These are phyloP conservation scores for Mystacides longicornis DNA, from an alignment of 2,888 invertebrate species.

Conservation along the genomic window DNA sequence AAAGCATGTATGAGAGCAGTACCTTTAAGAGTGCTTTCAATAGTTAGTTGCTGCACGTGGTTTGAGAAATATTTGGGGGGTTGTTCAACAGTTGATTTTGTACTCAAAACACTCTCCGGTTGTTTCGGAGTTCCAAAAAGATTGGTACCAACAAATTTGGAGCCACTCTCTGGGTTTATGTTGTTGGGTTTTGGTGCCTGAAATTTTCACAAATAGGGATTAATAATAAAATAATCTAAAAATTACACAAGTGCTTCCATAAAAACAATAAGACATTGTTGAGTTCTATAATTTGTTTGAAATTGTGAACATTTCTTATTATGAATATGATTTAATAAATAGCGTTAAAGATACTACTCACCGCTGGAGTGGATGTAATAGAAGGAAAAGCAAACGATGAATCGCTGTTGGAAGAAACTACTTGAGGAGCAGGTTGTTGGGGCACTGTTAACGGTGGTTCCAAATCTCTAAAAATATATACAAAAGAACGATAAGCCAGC, in stretches of 20 bases:
- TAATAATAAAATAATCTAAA: too few species aligned
- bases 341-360: too few species aligned
- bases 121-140: conserved; percentile 16
- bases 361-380: conserved; percentile 23
- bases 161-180: background rate
- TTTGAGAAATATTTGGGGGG: background rate
- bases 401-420: conserved; percentile 3
- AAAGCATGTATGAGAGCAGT: too few species aligned
- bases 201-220: too few species aligned
- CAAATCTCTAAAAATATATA: background rate
- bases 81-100: background rate
- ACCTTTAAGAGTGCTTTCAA: background rate
- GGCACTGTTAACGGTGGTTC: background rate
- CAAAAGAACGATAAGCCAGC: too few species aligned
- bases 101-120: background rate
- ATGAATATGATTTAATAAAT: too few species aligned
- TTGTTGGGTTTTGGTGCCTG: background rate
- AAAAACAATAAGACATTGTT: too few species aligned
- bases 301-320: too few species aligned
- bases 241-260: too few species aligned
- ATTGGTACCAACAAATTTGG: conserved; percentile 18
- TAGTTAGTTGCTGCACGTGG: background rate
- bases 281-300: too few species aligned
- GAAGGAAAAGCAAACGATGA: conserved; percentile 17
- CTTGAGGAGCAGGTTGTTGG: background rate